Evolutionary conservation across 2,113 vertebrate genomes (phyloP), one percentile per base, ranked within the genome.

Genomic region (Aphyosemion australe): DNA sequence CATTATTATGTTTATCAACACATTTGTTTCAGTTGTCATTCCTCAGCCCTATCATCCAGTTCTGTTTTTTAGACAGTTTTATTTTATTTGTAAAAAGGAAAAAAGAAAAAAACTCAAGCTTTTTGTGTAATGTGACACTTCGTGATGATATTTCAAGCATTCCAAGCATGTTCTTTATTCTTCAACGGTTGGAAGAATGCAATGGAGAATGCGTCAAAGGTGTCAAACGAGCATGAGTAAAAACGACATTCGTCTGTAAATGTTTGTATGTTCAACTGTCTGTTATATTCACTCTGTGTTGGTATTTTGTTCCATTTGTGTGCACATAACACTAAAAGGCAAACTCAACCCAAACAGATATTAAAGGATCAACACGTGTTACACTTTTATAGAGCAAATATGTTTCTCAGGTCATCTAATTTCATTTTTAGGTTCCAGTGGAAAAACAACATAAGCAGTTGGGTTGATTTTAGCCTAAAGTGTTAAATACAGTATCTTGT

Each of bases 91-190:
- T 58, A 31, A 18, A 69, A 68, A 12, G 9, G 4, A 47, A 18
- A 48, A 6, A 8, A 18, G 18, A 6, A 8, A n/a, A 48, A 47
- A 64, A 55, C 46, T 20, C 68, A 62, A 86, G 68, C 47, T 65
- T 86, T 79, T 76, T 61, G 47, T 86, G 77, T 32, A 58, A 60
- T 76, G 70, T 87, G 72, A 81, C 59, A 78, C 71, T 55, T 65
- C 5, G 61, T 87, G 48, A 73, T 77, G 54, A 83, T 67, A 77
- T 74, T 82, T 70, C 41, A 69, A 76, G 69, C 84, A 90, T 89
- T 88, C 84, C 55, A 58, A 84, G 87, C 90, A 91, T 88, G 88
- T 70, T 83, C 68, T 41, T 82, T 78, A 82, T 85, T 91, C 80
- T 89, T 83, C 79, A 85, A 43, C 20, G 62, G 73, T 73, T 82